A percentile compares a stretch with the other conserved stretches of the same genome.
Conservation (phyloP, 2,888 invertebrate species). For the Parasteatoda lunata region DNA sequence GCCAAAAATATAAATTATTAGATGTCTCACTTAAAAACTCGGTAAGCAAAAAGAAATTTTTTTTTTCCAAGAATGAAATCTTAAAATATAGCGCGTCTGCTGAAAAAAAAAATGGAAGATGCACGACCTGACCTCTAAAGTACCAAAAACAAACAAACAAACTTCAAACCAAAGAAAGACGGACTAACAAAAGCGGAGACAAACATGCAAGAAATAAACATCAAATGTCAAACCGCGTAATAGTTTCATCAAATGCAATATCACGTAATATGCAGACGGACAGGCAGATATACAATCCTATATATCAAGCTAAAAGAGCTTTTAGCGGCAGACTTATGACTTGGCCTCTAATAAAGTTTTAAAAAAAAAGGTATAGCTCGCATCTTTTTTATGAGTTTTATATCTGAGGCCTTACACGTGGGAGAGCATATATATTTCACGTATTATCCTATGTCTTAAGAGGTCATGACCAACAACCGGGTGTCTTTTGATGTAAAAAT, state of each 20-base stretch:
- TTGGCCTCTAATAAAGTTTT: slow-evolving; percentile 33
- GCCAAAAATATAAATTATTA: not conserved
- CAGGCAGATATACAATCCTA: slow-evolving; percentile 15
- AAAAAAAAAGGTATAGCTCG: not conserved
- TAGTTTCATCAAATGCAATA: slow-evolving; percentile 51
- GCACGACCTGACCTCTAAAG: not conserved
- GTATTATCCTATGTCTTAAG: slow-evolving; percentile 15
- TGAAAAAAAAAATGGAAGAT: not conserved
- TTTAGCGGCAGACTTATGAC: slow-evolving; percentile 40
- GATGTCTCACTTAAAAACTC: no score
- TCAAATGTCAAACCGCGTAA: slow-evolving; percentile 31
- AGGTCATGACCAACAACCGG: slow-evolving; percentile 32
- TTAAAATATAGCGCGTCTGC: not conserved
- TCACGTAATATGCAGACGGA: slow-evolving; percentile 52
- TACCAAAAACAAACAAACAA: slow-evolving; percentile 12
- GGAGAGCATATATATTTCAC: slow-evolving; percentile 56
- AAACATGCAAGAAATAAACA: not conserved
- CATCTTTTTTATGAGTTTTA: slow-evolving; percentile 28
- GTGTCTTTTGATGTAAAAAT: not conserved
- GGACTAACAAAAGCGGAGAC: slow-evolving; percentile 7
- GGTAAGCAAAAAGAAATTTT: not conserved
- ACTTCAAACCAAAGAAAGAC: not conserved
- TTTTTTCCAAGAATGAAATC: not conserved
- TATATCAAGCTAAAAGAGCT: slow-evolving; percentile 61
- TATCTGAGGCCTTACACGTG: slow-evolving; percentile 33